phyloP scores from a whole-genome alignment of 2,113 vertebrate species.

The Bos javanicus region DNA sequence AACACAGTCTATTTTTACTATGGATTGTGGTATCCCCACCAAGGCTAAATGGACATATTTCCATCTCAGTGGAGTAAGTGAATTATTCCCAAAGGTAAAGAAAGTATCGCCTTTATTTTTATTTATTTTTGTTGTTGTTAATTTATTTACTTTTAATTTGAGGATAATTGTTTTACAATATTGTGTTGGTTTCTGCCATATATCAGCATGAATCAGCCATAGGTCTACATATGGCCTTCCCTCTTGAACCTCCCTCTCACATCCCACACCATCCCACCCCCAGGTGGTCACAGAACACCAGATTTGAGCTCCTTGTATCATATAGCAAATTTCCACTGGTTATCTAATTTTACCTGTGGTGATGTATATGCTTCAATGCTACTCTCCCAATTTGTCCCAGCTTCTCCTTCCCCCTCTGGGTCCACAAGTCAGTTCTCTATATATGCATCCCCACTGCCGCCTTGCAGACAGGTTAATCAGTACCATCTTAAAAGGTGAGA shows the following conservation, averaged over 20 bases:
- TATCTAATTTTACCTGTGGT: too few relatives aligned
- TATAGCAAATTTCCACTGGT: neutral
- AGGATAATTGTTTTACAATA: neutral
- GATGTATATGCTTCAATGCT: neutral
- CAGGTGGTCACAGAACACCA: neutral
- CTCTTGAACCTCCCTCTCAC: neutral
- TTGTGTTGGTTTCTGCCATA: neutral
- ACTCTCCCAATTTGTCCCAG: neutral
- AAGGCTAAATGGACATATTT: neutral
- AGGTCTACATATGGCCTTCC: neutral
- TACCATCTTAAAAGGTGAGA: neutral
- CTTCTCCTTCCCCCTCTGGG: neutral
- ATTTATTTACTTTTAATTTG: neutral
- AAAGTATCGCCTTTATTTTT: neutral
- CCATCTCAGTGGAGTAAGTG: neutral
- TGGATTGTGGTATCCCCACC: neutral
- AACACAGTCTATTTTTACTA: neutral
- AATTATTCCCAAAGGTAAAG: neutral
- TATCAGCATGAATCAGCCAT: neutral
- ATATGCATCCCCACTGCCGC: neutral
- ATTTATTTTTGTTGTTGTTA: neutral
- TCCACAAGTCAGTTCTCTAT: neutral
- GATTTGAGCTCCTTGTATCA: neutral
- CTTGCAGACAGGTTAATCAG: neutral
- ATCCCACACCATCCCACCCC: neutral